These are phyloP conservation scores for Ageneiosus marmoratus DNA, from an alignment of 2,113 vertebrate species.

Conservation along the genomic window DNA sequence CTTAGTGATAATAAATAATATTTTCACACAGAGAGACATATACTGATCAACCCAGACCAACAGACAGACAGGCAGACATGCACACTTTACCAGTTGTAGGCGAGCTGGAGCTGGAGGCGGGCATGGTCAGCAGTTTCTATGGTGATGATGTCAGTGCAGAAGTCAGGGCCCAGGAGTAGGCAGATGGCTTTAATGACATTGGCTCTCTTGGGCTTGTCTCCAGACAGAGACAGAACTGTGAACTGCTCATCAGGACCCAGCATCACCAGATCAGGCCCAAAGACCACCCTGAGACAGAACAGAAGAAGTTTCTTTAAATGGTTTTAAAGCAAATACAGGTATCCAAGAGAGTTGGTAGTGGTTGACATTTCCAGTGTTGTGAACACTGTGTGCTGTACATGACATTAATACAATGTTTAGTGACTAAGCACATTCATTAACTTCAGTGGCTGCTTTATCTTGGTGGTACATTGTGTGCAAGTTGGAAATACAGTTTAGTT, in stretches of 20 bases:
- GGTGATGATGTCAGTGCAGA: constrained; percentile 87
- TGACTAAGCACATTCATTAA: neutral
- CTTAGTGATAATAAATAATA: neutral
- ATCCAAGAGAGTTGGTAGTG: neutral
- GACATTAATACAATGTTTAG: too few species aligned
- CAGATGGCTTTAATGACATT: constrained; percentile 84
- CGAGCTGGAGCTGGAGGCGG: constrained; percentile 86
- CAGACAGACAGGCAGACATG: neutral
- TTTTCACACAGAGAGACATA: neutral
- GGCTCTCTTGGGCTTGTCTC: constrained; percentile 82
- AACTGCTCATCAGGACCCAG: constrained; percentile 89
- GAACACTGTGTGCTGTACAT: neutral
- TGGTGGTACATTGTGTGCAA: neutral
- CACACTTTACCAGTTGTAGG: constrained; percentile 84
- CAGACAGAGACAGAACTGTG: constrained; percentile 84
- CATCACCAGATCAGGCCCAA: constrained; percentile 87
- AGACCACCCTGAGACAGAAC: constrained; percentile 76
- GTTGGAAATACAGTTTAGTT: neutral
- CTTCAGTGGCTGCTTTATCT: neutral
- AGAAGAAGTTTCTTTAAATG: neutral
- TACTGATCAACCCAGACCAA: neutral
- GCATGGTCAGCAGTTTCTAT: constrained; percentile 90
- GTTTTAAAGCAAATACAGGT: neutral
- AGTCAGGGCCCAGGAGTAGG: constrained; percentile 87
- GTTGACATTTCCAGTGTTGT: neutral